Percentiles rank a stretch among this genome's conserved stretches.
Evolutionary conservation across 2,113 vertebrate species (phyloP).

Genomic region (Brachyhypopomus occidentalis): DNA sequence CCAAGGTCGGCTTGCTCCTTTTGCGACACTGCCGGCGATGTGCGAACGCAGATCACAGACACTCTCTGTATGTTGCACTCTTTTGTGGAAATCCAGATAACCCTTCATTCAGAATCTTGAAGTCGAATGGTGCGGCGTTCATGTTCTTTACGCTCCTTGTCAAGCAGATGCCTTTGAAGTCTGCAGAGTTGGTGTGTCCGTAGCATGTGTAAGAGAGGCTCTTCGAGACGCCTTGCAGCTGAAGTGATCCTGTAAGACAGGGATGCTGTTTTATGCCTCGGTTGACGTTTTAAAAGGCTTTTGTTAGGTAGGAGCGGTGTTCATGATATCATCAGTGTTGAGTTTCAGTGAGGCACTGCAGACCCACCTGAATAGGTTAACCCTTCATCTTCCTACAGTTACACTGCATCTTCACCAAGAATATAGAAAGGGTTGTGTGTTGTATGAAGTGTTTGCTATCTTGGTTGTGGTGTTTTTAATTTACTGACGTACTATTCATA

Average conservation of each 20-base stretch:
- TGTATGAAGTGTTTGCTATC: too few species aligned
- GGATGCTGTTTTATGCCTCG: background rate
- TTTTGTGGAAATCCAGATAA: background rate
- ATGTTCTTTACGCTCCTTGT: background rate
- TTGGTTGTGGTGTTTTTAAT: too few species aligned
- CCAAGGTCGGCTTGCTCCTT: background rate
- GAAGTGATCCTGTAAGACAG: background rate
- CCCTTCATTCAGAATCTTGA: background rate
- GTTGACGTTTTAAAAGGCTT: slow-evolving; percentile 21
- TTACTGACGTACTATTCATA: too few species aligned
- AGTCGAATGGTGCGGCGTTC: background rate
- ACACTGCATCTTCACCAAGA: background rate
- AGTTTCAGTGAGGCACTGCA: slow-evolving; percentile 17
- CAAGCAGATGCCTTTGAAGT: background rate
- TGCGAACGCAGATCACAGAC: background rate
- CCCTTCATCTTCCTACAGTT: background rate
- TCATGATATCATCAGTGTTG: slow-evolving; percentile 33
- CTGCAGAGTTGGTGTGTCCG: background rate
- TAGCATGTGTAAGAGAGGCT: background rate
- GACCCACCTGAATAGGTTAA: slow-evolving; percentile 25
- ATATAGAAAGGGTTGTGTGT: too few species aligned
- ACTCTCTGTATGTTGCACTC: background rate
- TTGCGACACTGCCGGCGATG: background rate
- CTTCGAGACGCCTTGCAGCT: too few species aligned
- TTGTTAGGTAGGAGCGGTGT: slow-evolving; percentile 12